Conservation (phyloP, 1,140 invertebrate species). For the Rhagoletis zephyria region DNA sequence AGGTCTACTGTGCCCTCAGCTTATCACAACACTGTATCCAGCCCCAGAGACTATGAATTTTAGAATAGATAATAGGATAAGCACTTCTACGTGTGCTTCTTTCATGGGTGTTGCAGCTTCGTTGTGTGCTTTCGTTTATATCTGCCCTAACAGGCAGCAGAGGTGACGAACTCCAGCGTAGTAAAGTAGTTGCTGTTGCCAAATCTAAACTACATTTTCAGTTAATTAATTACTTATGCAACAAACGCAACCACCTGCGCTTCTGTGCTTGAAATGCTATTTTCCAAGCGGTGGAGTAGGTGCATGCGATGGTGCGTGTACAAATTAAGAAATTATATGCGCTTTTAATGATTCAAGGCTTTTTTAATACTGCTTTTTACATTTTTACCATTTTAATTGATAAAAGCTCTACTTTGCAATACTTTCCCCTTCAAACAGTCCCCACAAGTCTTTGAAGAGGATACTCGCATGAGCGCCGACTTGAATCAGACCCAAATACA, state of each 20-base stretch:
- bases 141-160: background rate
- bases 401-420: background rate
- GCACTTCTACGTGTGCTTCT: no score
- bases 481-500: constrained; percentile 74
- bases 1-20: no score
- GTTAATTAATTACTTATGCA: background rate
- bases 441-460: constrained; percentile 84
- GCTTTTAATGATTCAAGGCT: no score
- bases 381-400: background rate
- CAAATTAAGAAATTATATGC: no score
- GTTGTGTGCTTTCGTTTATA: background rate
- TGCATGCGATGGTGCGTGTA: no score
- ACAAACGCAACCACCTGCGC: background rate
- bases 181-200: background rate
- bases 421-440: constrained; percentile 41
- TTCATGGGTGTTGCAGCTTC: no score
- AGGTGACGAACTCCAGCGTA: background rate
- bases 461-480: constrained; percentile 90
- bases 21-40: no score
- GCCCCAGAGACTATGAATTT: no score
- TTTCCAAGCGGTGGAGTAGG: no score
- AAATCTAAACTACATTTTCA: background rate
- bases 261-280: no score
- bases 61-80: no score
- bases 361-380: background rate